Base-by-base conservation (phyloP, 2,113 vertebrate species). In the Clarias batrachus region DNA sequence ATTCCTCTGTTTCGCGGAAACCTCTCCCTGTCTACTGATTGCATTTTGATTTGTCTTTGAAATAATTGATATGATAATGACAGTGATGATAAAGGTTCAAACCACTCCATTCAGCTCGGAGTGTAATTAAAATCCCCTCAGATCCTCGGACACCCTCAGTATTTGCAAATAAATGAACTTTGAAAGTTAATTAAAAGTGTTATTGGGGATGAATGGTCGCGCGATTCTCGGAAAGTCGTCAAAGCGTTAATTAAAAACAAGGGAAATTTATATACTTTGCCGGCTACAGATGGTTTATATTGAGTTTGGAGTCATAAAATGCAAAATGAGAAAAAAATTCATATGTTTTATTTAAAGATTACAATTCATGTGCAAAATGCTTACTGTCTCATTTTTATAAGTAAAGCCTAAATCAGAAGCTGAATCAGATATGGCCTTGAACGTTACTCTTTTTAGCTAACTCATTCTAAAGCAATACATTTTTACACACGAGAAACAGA, bases 141-240 rank as follows among this genome's bases (percentile, higher is more conserved):
- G 57, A 62, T 60, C 78, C 56, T 9, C 10, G 30, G 6, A 80
- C 78, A 37, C 30, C 30, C 27, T 37, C 30, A 37, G 27, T 80
- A 37, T 62, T 25, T 37, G 19, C 30, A 80, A 60, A 80, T 80
- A 6, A 80, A 80, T 60, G 9, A 60, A 80, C 57, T 80, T 62
- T 80, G 27, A 80, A 80, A 80, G 52, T 80, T 80, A 80, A 80
- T 80, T 80, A 80, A 80, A 80, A 80, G 78, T 80, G 57, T 60
- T 80, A 62, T 80, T 60, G 27, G 11, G 78, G 78, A 62, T 21
- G 37, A 80, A 59, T 30, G 1, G 54, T 57, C n/a, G 78, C 27
- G 19, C 4, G 0, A 37, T 80, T 62, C 27, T 62, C 23, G 37
- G 30, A 80, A 62, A 33, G 77, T 79, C 27, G 33, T 59, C n/a